Evolutionary conservation across 2,113 vertebrate species (phyloP).

Genomic region (Danionella cerebrum): DNA sequence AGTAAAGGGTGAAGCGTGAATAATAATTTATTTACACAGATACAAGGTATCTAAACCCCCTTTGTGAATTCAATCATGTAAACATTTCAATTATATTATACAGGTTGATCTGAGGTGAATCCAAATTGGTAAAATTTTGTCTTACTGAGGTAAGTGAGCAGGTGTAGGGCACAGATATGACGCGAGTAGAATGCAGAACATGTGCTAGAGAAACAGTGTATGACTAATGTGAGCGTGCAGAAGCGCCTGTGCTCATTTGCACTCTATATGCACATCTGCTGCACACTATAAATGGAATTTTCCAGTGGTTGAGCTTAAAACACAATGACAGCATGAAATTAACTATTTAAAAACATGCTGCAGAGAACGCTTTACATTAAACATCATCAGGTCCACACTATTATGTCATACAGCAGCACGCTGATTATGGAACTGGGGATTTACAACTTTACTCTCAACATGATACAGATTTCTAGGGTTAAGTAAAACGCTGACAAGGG

Average conservation of each 20-base stretch:
- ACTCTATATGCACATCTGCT: constrained; percentile 1
- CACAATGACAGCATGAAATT: not conserved
- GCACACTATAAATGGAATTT: not conserved
- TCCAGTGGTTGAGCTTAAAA: not conserved
- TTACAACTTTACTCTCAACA: too few species aligned
- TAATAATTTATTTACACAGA: too few species aligned
- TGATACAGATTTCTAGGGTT: too few species aligned
- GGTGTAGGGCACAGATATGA: too few species aligned
- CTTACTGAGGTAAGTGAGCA: not conserved
- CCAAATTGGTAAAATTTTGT: too few species aligned
- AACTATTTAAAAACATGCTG: not conserved
- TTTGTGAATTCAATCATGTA: too few species aligned
- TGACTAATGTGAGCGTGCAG: not conserved
- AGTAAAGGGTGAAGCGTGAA: too few species aligned
- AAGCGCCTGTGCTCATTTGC: not conserved
- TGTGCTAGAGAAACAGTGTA: not conserved
- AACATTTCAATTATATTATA: too few species aligned
- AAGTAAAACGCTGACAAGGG: not conserved
- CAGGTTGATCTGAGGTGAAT: too few species aligned
- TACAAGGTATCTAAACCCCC: too few species aligned
- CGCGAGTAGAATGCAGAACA: not conserved
- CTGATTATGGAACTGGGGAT: too few species aligned
- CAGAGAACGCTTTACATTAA: not conserved
- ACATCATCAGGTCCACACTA: not conserved
- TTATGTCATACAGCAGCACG: not conserved